phyloP scores from a whole-genome alignment of 2,113 vertebrate genomes.

The Nicator chloris region DNA sequence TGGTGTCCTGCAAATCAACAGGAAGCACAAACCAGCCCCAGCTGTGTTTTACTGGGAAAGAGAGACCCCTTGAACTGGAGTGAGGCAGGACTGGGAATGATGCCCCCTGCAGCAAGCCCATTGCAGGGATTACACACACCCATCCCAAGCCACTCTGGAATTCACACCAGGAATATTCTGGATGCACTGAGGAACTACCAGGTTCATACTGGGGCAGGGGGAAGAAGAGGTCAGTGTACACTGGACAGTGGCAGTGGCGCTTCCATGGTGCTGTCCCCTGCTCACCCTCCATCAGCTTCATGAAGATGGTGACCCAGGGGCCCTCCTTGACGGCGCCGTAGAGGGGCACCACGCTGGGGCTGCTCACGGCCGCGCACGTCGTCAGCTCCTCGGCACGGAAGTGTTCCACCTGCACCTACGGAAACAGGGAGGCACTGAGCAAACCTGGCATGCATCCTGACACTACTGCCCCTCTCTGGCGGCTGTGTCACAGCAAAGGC shows the following conservation, averaged over 20 bases:
- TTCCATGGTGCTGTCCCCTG: neutral
- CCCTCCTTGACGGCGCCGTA: conserved; percentile 93
- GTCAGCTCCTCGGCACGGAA: conserved; percentile 92
- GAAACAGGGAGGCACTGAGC: neutral
- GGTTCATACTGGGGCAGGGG: neutral
- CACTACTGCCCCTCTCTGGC: fast-evolving
- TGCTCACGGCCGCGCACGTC: conserved; percentile 83
- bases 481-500: neutral
- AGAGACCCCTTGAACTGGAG: neutral
- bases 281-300: conserved; percentile 91
- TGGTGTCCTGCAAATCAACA: neutral
- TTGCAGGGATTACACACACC: neutral
- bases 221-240: neutral
- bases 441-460: fast-evolving
- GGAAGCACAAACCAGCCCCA: neutral
- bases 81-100: neutral
- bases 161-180: neutral
- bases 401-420: conserved; percentile 81
- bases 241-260: neutral
- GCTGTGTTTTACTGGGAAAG: neutral
- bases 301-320: conserved; percentile 85
- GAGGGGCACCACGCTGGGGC: conserved; percentile 86
- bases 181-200: neutral
- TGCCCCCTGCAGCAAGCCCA: neutral
- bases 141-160: neutral